phyloP scores from a whole-genome alignment of 2,797 vertebrate species.

The Caiman crocodilus region DNA sequence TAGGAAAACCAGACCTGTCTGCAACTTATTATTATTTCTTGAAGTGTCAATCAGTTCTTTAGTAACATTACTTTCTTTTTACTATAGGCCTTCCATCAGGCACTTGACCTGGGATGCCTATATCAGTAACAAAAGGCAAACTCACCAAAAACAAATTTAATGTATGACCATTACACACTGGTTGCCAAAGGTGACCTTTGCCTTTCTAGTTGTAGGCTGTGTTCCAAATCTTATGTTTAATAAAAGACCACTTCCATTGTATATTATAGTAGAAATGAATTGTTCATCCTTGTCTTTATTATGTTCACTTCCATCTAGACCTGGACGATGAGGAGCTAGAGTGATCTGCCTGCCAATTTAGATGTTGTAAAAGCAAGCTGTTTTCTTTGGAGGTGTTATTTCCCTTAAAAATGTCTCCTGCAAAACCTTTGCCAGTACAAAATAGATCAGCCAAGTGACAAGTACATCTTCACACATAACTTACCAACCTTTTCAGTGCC shows the following conservation, averaged over 20 bases:
- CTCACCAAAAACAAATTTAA: background rate
- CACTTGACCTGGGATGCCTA: constrained; percentile 21
- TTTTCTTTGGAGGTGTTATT: background rate
- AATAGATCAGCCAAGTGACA: background rate
- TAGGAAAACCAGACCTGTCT: constrained; percentile 39
- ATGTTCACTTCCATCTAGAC: background rate
- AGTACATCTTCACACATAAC: background rate
- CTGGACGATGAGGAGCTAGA: background rate
- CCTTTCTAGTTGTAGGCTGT: background rate
- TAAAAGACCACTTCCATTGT: background rate
- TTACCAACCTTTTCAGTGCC: background rate
- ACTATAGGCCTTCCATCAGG: constrained; percentile 36
- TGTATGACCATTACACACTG: background rate
- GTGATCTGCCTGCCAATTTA: background rate
- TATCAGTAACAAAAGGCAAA: constrained; percentile 27
- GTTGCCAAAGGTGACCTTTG: rapidly evolving
- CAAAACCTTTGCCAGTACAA: background rate
- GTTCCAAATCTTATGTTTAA: background rate
- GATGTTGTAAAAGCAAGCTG: background rate
- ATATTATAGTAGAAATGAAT: background rate
- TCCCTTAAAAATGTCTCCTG: background rate
- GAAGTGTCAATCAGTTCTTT: constrained; percentile 56
- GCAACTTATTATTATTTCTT: constrained; percentile 52
- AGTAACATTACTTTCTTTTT: constrained; percentile 53
- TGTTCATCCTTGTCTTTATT: constrained; percentile 12